Percentiles rank a stretch among this genome's conserved stretches.
phyloP scores from a whole-genome alignment of 1,140 invertebrate species.

The Nymphalis io region DNA sequence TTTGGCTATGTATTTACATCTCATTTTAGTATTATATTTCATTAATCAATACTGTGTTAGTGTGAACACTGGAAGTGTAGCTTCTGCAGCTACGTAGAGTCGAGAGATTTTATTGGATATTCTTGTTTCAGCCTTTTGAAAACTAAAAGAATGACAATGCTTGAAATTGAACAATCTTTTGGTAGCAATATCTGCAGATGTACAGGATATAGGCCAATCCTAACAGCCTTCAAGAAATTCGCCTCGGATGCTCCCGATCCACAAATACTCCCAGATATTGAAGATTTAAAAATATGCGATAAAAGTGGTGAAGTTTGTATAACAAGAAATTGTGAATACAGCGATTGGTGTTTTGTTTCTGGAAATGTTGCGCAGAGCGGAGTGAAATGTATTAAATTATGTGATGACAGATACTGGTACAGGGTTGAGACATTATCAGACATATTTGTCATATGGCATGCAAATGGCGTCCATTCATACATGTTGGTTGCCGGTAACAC shows the following conservation, averaged over 20 bases:
- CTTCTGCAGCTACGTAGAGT: too few species aligned
- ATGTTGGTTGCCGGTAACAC: constrained; percentile 82
- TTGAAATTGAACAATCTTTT: constrained; percentile 85
- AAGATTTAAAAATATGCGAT: constrained; percentile 53
- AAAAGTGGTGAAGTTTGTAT: constrained; percentile 39
- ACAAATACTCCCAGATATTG: constrained; percentile 53
- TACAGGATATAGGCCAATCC: constrained; percentile 90
- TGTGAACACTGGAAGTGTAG: too few species aligned
- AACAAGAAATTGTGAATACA: constrained; percentile 47
- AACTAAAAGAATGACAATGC: constrained; percentile 68
- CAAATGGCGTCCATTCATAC: constrained; percentile 63
- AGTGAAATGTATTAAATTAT: constrained; percentile 53
- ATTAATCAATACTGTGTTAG: too few species aligned
- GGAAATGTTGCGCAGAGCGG: constrained; percentile 42
- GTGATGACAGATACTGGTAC: constrained; percentile 61
- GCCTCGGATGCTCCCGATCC: constrained; percentile 74
- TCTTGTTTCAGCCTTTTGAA: constrained; percentile 58
- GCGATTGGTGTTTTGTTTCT: constrained; percentile 59
- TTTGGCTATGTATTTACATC: too few species aligned
- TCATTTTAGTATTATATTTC: too few species aligned
- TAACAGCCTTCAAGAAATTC: constrained; percentile 50
- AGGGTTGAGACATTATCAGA: constrained; percentile 57
- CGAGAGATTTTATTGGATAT: background rate
- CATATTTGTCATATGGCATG: constrained; percentile 59
- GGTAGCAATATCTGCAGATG: constrained; percentile 91